Evolutionary conservation across 2,888 invertebrate species (phyloP).

Genomic region (Nasonovia ribisnigri): DNA sequence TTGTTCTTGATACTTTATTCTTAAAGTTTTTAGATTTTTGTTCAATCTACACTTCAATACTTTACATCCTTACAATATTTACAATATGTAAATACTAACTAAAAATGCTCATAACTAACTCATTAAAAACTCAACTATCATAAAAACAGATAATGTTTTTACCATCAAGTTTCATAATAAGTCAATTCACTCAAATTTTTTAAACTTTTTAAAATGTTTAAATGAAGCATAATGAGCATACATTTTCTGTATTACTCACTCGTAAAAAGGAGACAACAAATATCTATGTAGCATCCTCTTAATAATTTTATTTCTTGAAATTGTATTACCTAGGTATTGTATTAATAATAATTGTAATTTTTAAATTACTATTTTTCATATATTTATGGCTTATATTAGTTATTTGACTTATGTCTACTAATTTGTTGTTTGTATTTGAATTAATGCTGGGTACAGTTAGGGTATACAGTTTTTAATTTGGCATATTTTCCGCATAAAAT

Average conservation of each 20-base stretch:
- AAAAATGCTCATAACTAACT: too few species aligned
- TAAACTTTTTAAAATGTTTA: too few species aligned
- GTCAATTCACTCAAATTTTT: too few species aligned
- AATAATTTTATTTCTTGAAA: too few species aligned
- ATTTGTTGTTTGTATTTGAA: background rate
- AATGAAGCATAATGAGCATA: too few species aligned
- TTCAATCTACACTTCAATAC: background rate
- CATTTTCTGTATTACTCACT: too few species aligned
- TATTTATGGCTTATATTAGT: background rate
- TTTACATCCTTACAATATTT: background rate
- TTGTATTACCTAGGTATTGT: background rate
- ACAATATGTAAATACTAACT: too few species aligned
- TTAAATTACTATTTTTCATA: background rate
- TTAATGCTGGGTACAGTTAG: background rate
- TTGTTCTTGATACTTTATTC: background rate
- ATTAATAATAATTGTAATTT: background rate
- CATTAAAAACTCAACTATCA: too few species aligned
- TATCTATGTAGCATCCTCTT: too few species aligned
- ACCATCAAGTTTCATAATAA: too few species aligned
- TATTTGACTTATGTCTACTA: background rate
- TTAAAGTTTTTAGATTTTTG: background rate
- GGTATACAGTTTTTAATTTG: background rate
- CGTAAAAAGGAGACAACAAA: too few species aligned
- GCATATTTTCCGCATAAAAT: background rate
- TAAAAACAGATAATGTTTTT: too few species aligned